Conservation (phyloP, 2,797 vertebrate genomes). For the Cyprinella venusta region DNA sequence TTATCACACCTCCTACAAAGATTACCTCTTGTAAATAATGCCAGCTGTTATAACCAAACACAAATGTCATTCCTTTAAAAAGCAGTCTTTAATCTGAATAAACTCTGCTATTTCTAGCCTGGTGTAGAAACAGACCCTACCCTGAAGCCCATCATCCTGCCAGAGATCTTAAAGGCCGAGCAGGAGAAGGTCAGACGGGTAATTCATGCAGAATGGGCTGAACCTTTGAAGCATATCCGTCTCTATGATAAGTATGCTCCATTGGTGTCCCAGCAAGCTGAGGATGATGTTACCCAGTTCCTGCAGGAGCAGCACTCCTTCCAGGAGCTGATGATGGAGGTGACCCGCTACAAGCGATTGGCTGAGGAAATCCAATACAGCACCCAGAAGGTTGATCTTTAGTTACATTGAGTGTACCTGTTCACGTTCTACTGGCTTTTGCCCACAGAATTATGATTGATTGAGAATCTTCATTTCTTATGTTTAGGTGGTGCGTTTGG, state of each 20-base stretch:
- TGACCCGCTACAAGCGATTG: constrained; percentile 80
- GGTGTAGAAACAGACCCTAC: constrained; percentile 62
- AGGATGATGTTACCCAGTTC: constrained; percentile 80
- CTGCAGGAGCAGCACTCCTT: constrained; percentile 79
- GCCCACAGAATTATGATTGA: neutral
- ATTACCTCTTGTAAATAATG: neutral
- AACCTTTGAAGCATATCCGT: constrained; percentile 76
- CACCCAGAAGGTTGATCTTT: constrained; percentile 77
- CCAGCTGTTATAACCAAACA: neutral
- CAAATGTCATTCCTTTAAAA: neutral
- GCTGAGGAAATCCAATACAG: constrained; percentile 82
- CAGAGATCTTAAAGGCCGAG: constrained; percentile 79
- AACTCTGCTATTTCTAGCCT: constrained; percentile 64
- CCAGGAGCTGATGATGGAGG: constrained; percentile 81
- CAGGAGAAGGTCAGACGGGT: constrained; percentile 75
- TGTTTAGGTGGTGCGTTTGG: constrained; percentile 79
- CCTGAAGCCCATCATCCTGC: constrained; percentile 84
- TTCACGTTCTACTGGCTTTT: neutral
- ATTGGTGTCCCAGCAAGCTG: constrained; percentile 81
- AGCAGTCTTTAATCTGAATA: neutral
- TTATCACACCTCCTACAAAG: neutral
- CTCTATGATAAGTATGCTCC: constrained; percentile 84
- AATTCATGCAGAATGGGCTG: constrained; percentile 75
- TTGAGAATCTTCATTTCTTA: neutral
- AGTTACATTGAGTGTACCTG: neutral